Evolutionary conservation across 1,140 invertebrate species (phyloP), one percentile per base, ranked within the genome.

Genomic region (Amphibalanus amphitrite): DNA sequence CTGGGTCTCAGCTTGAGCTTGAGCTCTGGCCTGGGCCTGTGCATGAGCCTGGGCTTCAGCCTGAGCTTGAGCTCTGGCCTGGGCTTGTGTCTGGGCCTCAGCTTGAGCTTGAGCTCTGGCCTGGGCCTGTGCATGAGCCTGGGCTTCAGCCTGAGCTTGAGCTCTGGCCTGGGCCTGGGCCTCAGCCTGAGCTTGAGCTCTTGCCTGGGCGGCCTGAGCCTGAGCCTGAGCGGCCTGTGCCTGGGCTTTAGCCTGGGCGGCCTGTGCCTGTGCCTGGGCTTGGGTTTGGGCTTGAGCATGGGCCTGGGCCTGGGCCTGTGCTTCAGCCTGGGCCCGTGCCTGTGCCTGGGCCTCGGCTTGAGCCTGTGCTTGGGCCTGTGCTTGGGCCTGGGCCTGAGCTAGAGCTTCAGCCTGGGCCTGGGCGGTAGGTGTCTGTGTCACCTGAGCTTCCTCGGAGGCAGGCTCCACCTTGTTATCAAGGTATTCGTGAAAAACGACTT

Each of bases 241-340:
- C 69, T 30, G n/a, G 69, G 69, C 29, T 20, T 30, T 3, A n/a
- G 26, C 64, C 69, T 30, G n/a, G 10, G 69, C 29, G 8, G 33
- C 33, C 4, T 70, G n/a, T 6, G 69, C 29, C 69, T 70, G 6
- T 6, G 69, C 64, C 69, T 70, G 69, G n/a, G 69, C 29, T n/a
- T 70, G 69, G 10, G 69, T 20, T n/a, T 70, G 26, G n/a, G 26
- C 29, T 20, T 30, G 69, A n/a, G 69, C n/a, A 6, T 70, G 69
- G n/a, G 69, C 29, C 69, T 70, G 69, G 10, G 26, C 29, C 69
- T 70, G 69, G n/a, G n/a, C 64, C 69, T 70, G 69, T 10, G 69
- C n/a, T n/a, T 70, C 3, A 47, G 69, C 29, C 29, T 30, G 69
- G 10, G 69, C 29, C 69, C n/a, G 69, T 28, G 69, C 26, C 69